Percentiles rank a stretch among this genome's conserved stretches.
Evolutionary conservation across 2,113 vertebrate species (phyloP).

Genomic region (Aramus guarauna): DNA sequence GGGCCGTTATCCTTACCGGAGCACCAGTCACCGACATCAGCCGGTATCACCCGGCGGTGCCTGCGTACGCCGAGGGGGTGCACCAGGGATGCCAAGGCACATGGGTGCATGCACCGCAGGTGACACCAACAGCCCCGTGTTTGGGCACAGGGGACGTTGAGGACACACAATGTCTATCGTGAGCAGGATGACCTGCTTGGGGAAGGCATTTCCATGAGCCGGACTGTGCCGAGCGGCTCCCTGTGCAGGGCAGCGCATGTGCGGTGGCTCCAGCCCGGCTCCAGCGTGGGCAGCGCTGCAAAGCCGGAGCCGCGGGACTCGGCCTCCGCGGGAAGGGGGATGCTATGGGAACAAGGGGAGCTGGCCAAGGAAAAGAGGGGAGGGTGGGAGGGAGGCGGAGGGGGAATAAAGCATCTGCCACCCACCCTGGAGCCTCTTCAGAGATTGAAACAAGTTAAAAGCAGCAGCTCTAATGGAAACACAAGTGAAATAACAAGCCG

Average conservation of each 20-base stretch:
- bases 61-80: accelerated
- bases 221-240: background rate
- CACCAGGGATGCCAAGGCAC: accelerated
- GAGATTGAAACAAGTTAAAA: constrained; percentile 54
- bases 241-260: background rate
- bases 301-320: background rate
- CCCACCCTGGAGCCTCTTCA: constrained; percentile 42
- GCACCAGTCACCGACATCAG: background rate
- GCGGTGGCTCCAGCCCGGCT: background rate
- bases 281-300: background rate
- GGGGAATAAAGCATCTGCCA: constrained; percentile 45
- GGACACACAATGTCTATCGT: accelerated
- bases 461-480: constrained; percentile 40
- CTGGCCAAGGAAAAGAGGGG: constrained; percentile 23
- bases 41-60: accelerated
- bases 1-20: accelerated
- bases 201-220: accelerated
- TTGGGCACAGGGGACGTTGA: accelerated
- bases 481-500: constrained; percentile 55
- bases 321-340: background rate
- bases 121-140: background rate
- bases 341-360: background rate
- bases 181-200: accelerated
- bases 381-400: background rate
- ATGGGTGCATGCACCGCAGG: accelerated